These are phyloP conservation scores for Silurus glanis DNA, from an alignment of 2,113 vertebrate genomes.

Conservation along the genomic window DNA sequence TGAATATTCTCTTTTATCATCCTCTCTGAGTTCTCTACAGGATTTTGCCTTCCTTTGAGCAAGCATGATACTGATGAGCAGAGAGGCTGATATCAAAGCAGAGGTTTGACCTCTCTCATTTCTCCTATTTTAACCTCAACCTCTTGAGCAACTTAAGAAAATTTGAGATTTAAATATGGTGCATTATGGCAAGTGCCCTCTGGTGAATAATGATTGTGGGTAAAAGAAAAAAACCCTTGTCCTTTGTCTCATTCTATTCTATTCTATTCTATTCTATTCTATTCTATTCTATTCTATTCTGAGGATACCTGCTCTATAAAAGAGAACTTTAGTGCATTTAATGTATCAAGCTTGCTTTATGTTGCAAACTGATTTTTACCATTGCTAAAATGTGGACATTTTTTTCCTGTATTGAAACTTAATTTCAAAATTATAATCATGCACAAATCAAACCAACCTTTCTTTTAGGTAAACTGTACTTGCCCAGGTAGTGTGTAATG, in stretches of 20 bases:
- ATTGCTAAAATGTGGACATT: background rate
- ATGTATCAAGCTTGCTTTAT: background rate
- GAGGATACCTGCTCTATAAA: background rate
- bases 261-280: conserved; percentile 10
- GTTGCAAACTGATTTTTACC: background rate
- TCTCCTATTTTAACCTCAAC: conserved; percentile 51
- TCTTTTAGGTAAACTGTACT: background rate
- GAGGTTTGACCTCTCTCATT: conserved; percentile 54
- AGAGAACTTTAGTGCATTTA: background rate
- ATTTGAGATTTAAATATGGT: conserved; percentile 14
- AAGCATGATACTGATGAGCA: conserved; percentile 49
- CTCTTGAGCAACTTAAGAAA: conserved; percentile 31
- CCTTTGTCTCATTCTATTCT: background rate
- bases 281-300: background rate
- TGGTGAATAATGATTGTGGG: background rate
- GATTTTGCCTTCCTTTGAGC: conserved; percentile 48
- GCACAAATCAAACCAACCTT: background rate
- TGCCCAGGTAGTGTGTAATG: background rate
- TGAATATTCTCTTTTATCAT: conserved; percentile 59
- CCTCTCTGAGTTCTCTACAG: conserved; percentile 35
- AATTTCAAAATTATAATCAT: background rate
- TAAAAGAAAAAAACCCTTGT: background rate
- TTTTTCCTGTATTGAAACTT: background rate
- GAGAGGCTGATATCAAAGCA: conserved; percentile 49
- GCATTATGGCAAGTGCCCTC: conserved; percentile 10